These are phyloP conservation scores for Subacronicta megacephala DNA, from an alignment of 2,888 invertebrate genomes.

Conservation along the genomic window DNA sequence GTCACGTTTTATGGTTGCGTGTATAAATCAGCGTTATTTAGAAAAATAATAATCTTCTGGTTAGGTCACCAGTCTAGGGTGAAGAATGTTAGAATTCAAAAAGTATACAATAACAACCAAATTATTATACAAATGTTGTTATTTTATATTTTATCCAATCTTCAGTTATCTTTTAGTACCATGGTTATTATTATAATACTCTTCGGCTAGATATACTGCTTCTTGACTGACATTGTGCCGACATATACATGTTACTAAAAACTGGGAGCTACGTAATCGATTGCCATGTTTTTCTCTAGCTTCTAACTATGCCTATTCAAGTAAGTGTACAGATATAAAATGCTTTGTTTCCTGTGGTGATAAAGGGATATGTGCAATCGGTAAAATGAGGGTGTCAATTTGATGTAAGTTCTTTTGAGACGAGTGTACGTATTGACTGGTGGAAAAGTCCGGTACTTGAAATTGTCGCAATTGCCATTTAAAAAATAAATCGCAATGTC, in stretches of 20 bases:
- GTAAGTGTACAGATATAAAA: slow-evolving; percentile 59
- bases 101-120: too few relatives aligned
- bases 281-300: slow-evolving; percentile 64
- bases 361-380: slow-evolving; percentile 66
- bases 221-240: too few relatives aligned
- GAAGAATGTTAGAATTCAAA: too few relatives aligned
- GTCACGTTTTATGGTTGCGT: slow-evolving; percentile 31
- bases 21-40: slow-evolving; percentile 11
- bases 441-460: slow-evolving; percentile 43
- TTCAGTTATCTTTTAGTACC: too few relatives aligned
- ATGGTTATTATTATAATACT: too few relatives aligned
- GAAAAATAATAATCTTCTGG: neutral
- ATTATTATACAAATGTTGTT: too few relatives aligned
- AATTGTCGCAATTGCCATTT: slow-evolving; percentile 25
- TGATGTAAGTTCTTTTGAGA: slow-evolving; percentile 63
- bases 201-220: too few relatives aligned
- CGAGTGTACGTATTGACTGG: slow-evolving; percentile 31
- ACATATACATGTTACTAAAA: slow-evolving; percentile 24
- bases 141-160: too few relatives aligned
- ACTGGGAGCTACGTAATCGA: slow-evolving; percentile 38
- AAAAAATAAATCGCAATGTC: too few relatives aligned
- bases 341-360: slow-evolving; percentile 51
- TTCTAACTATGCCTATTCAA: slow-evolving; percentile 59
- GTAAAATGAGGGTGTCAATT: slow-evolving; percentile 74
- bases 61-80: too few relatives aligned